Evolutionary conservation across 2,113 vertebrate species (phyloP), one percentile per base, ranked within the genome.

Genomic region (Baryphthengus martii): DNA sequence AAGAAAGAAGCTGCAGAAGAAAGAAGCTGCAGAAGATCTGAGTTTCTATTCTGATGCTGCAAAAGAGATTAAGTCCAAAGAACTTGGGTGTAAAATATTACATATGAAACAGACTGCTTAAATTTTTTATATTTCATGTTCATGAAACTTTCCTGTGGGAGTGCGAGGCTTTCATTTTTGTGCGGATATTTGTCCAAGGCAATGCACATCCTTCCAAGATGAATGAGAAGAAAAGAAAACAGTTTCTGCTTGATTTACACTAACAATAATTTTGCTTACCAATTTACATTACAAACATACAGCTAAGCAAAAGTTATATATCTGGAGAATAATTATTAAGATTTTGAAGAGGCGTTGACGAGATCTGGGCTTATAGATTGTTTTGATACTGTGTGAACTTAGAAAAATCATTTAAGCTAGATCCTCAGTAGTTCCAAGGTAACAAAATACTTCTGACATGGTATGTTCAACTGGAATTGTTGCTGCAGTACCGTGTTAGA

Each of bases 141-240:
- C 7, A 45, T 33, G 3, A 50, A 85, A 37, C 0, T 33, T 72
- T 8, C 73, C 37, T n/a, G 8, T 50, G 47, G 40, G 35, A 67
- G 8, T 40, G 1, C 0, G 2, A 85, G n/a, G 3, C 7, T 85
- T 63, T 66, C 1, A 17, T 86, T 63, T 86, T 26, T 61, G 3
- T 31, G 17, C 25, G 13, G 19, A 42, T 3, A 13, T 6, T 23
- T 23, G 6, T 37, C 49, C 8, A 68, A 72, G 13, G 16, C 5
- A 39, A 17, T 44, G 13, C 2, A 12, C 1, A 14, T 37, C 25
- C 68, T 83, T 65, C 33, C 45, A 73, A 56, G 26, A 61, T 8
- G 4, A 1, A 62, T 16, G 73, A 56, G 25, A 67, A 52, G 10
- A 71, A 74, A 58, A 44, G 6, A 59, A 78, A 82, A 28, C 0